Base-by-base conservation (phyloP, 2,113 vertebrate genomes). In the Chamaetylas fuelleborni region DNA sequence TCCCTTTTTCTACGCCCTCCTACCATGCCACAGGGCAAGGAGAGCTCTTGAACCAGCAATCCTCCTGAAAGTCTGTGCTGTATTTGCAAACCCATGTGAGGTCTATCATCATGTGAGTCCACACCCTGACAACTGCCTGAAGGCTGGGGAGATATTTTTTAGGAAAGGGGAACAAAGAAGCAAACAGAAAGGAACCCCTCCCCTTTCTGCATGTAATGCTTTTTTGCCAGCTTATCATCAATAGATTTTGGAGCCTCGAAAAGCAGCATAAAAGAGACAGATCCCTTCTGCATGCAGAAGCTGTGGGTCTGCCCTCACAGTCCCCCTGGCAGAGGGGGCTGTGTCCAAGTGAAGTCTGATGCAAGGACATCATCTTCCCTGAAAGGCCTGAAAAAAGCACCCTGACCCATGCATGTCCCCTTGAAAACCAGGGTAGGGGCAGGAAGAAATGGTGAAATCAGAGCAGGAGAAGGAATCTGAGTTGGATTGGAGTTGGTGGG, bases 81-180 rank as follows among this genome's bases (percentile, higher is more conserved):
- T 36, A 69, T 84, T 65, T 77, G 24, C 40, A 23, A 38, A 60
- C 14, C 6, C 20, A n/a, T 36, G 28, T 42, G 40, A 74, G 24
- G 31, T 13, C 34, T 71, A 24, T 40, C 1, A 0, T 11, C 57
- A 45, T 0, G 2, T 0, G 0, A 73, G 34, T 36, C 47, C 60
- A 43, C 1, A 2, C 36, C 17, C 11, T 3, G 4, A 47, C 17
- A 40, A 38, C 12, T 43, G 33, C 40, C 84, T 90, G 53, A 87
- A 79, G 61, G 22, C 48, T 43, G n/a, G 3, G 14, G 23, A 81
- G 40, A 77, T 12, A 54, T 45, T 60, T 29, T 71, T 85, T 29
- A 40, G 25, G 16, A 70, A 69, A 81, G 15, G 3, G 8, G 9
- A 74, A 60, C 33, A 70, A 90, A 82, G 24, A 34, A 60, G 14